Conservation (phyloP, 2,888 invertebrate genomes). For the Leucoma salicis region DNA sequence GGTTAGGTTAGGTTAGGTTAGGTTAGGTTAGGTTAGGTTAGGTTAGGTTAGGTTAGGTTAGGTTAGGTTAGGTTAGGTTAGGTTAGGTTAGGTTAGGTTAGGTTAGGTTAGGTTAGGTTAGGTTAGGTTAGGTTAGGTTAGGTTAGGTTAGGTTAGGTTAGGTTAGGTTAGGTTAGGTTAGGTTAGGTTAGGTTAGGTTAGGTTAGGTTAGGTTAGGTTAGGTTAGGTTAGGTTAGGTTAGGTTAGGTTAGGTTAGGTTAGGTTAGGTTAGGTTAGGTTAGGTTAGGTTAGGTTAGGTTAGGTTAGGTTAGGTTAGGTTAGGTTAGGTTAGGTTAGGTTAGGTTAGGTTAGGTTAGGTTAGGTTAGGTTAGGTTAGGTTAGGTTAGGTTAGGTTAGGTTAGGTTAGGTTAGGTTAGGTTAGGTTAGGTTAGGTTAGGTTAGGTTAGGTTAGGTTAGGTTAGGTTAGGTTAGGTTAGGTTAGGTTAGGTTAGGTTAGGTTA, state of each 20-base stretch:
- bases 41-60: slow-evolving; percentile 19
- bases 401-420: slow-evolving; percentile 10
- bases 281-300: background rate
- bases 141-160: slow-evolving; percentile 11
- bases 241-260: slow-evolving; percentile 6
- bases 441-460: slow-evolving; percentile 11
- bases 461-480: slow-evolving; percentile 11
- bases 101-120: slow-evolving; percentile 13
- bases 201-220: slow-evolving; percentile 9
- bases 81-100: slow-evolving; percentile 15
- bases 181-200: slow-evolving; percentile 6
- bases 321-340: slow-evolving; percentile 9
- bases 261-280: slow-evolving; percentile 1
- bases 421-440: slow-evolving; percentile 12
- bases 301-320: slow-evolving; percentile 7
- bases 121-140: slow-evolving; percentile 10
- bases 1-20: slow-evolving; percentile 18
- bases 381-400: slow-evolving; percentile 11
- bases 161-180: slow-evolving; percentile 8
- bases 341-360: slow-evolving; percentile 8
- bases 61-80: slow-evolving; percentile 14
- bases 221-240: slow-evolving; percentile 9
- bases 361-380: slow-evolving; percentile 11
- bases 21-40: slow-evolving; percentile 19
- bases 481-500: slow-evolving; percentile 11